Evolutionary conservation across 2,888 invertebrate species (phyloP).

Genomic region (Smittia sp.): DNA sequence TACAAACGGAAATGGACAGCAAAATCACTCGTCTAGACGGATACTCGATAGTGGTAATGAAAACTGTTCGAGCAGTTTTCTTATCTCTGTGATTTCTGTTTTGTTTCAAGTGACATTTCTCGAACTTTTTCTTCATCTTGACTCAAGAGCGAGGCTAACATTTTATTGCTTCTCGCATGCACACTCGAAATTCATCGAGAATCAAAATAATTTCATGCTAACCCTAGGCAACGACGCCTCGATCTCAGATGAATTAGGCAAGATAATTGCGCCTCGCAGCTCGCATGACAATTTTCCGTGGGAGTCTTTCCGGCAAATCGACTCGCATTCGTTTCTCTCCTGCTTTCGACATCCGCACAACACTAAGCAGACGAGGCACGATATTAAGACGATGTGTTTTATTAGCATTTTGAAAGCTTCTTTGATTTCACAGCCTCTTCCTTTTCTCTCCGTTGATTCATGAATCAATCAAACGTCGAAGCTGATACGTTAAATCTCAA

Average conservation of each 20-base stretch:
- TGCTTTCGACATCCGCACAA: slow-evolving; percentile 43
- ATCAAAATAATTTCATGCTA: slow-evolving; percentile 42
- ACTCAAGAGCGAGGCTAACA: too few relatives aligned
- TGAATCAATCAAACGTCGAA: slow-evolving; percentile 1
- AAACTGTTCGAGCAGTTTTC: too few relatives aligned
- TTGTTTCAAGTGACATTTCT: too few relatives aligned
- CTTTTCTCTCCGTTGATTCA: not conserved
- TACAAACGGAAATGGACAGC: too few relatives aligned
- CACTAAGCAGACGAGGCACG: not conserved
- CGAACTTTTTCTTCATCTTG: too few relatives aligned
- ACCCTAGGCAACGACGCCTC: slow-evolving; percentile 59
- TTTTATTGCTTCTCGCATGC: too few relatives aligned
- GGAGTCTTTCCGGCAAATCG: slow-evolving; percentile 43
- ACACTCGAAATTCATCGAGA: too few relatives aligned
- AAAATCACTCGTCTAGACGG: too few relatives aligned
- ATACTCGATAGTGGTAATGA: too few relatives aligned
- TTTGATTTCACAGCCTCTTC: not conserved
- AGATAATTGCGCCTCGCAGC: slow-evolving; percentile 63
- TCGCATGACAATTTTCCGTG: slow-evolving; percentile 54
- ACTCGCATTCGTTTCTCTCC: slow-evolving; percentile 43
- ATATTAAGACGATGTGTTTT: not conserved
- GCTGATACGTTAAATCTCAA: not conserved
- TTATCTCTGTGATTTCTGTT: too few relatives aligned
- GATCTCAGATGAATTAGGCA: slow-evolving; percentile 60
- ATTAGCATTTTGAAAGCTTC: not conserved